Evolutionary conservation across 2,888 invertebrate genomes (phyloP).

Genomic region (Eupithecia insigniata): DNA sequence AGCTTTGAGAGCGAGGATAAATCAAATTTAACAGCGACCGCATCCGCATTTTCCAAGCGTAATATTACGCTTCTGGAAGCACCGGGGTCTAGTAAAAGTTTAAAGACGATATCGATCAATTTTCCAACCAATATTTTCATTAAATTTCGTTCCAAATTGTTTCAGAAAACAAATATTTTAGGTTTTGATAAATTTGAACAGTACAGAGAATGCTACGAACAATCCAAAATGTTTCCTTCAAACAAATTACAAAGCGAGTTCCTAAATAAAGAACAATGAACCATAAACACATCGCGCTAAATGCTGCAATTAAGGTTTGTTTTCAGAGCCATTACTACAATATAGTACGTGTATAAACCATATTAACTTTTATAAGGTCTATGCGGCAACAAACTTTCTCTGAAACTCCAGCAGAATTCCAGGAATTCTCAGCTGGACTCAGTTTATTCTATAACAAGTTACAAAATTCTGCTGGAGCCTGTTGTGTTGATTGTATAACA

Average conservation of each 20-base stretch:
- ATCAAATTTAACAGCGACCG: conserved; percentile 55
- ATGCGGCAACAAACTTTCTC: conserved; percentile 12
- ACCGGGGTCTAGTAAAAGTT: conserved; percentile 48
- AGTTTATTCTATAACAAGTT: no score
- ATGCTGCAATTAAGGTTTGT: conserved; percentile 48
- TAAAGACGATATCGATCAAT: conserved; percentile 47
- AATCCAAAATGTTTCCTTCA: conserved; percentile 11
- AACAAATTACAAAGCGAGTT: conserved; percentile 45
- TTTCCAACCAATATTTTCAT: conserved; percentile 38
- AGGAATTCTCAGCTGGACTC: not conserved
- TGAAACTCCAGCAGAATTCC: conserved; percentile 1
- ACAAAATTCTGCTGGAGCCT: not conserved
- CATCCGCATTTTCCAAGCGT: conserved; percentile 51
- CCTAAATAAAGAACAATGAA: conserved; percentile 59
- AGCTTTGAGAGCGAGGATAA: conserved; percentile 53
- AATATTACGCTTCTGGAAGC: conserved; percentile 49
- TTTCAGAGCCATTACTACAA: conserved; percentile 40
- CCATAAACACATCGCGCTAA: conserved; percentile 49
- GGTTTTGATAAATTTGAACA: not conserved
- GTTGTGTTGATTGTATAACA: conserved; percentile 11
- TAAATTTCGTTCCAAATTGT: conserved; percentile 1
- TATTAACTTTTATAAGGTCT: conserved; percentile 17
- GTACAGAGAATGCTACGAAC: not conserved
- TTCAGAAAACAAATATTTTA: not conserved
- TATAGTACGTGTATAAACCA: conserved; percentile 29